phyloP scores from a whole-genome alignment of 2,797 vertebrate species.

The Scolopax rusticola region DNA sequence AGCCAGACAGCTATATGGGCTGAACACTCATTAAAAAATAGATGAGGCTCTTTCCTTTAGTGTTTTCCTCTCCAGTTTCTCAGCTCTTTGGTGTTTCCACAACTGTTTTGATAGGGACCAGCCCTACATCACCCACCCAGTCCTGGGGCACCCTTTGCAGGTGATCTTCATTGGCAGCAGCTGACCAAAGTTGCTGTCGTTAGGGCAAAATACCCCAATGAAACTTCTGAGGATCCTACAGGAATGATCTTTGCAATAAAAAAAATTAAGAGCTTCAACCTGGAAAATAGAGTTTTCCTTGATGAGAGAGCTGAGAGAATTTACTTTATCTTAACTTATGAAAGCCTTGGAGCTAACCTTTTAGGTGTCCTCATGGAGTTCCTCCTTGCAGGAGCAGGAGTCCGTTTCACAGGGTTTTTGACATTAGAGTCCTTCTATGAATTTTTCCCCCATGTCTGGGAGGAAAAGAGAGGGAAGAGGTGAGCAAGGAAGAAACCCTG shows the following conservation, averaged over 20 bases:
- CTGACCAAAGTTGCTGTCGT: accelerated
- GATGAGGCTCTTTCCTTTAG: background rate
- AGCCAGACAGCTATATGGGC: background rate
- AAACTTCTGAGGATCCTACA: background rate
- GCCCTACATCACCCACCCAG: accelerated
- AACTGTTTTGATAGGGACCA: background rate
- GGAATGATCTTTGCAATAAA: background rate
- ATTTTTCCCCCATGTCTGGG: accelerated
- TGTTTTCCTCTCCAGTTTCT: background rate
- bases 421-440: background rate
- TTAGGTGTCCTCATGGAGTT: background rate
- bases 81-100: background rate
- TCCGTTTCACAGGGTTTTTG: accelerated
- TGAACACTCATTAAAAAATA: background rate
- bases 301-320: background rate
- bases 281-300: background rate
- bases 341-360: background rate
- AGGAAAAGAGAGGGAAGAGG: background rate
- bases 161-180: background rate
- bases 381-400: background rate
- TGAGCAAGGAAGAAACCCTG: background rate
- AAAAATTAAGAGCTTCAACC: background rate
- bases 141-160: background rate
- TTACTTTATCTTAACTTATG: background rate
- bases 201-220: background rate